phyloP scores from a whole-genome alignment of 2,888 invertebrate species.

The Saturnia japonica region DNA sequence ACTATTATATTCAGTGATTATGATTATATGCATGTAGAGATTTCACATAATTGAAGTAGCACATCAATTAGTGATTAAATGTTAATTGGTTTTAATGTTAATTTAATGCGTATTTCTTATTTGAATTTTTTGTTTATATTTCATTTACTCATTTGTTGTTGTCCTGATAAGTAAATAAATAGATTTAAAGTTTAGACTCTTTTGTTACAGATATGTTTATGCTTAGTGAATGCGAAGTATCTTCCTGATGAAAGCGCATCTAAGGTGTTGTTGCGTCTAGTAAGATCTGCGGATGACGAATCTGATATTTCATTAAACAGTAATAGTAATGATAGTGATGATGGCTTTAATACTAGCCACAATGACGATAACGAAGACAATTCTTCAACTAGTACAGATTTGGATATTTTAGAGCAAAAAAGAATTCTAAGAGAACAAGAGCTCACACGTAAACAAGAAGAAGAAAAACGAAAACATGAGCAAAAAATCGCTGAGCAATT shows the following conservation, averaged over 20 bases:
- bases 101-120: not conserved
- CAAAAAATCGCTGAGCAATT: constrained; percentile 29
- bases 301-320: constrained; percentile 47
- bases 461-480: constrained; percentile 25
- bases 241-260: constrained; percentile 61
- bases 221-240: constrained; percentile 70
- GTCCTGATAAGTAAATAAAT: not conserved
- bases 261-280: constrained; percentile 44
- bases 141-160: no score
- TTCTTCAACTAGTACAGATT: constrained; percentile 27
- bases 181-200: not conserved
- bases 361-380: constrained; percentile 28
- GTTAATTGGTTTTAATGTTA: not conserved
- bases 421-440: not conserved
- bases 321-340: constrained; percentile 43
- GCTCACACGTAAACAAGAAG: constrained; percentile 19
- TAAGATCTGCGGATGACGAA: constrained; percentile 53
- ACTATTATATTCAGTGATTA: no score
- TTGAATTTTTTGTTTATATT: not conserved
- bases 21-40: not conserved
- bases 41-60: not conserved
- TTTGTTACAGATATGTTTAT: constrained; percentile 59
- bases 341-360: constrained; percentile 34
- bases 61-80: not conserved
- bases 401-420: not conserved